Evolutionary conservation across 2,888 invertebrate genomes (phyloP), one percentile per base, ranked within the genome.

Genomic region (Hesperia comma): DNA sequence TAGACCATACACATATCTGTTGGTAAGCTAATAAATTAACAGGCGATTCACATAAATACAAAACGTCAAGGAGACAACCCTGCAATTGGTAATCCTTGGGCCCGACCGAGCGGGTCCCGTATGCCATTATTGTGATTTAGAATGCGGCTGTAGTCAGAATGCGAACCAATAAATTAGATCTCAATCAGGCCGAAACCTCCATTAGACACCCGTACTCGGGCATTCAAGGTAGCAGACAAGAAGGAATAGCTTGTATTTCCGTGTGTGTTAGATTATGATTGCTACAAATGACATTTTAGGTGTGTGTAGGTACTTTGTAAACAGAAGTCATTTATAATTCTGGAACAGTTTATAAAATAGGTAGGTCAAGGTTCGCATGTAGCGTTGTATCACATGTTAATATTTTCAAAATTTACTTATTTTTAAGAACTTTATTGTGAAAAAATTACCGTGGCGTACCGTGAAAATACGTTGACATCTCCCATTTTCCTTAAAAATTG

Each of bases 121-220:
- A 75, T 73, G 74, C 75, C 74, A 75, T 76, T 76, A 76, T 75
- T 73, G 74, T 76, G 76, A 76, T 76, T 75, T 75, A 76, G 74
- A 74, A 74, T 71, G 73, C 70, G 71, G 73, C 70, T 69, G 70
- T 72, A 74, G 69, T 68, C 85, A 85, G 87, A 88, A 88, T 86
- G 86, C 79, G 84, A 82, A 82, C 85, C 87, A 84, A 85, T 91
- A 91, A 90, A 90, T 91, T 89, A 85, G 90, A 91, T 91, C 88
- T 86, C 90, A 90, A 91, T 91, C 90, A 89, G 86, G 74, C 75
- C 81, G 82, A 82, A 83, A 84, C 88, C 84, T 82, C 82, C 81
- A 87, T 90, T 88, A 86, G 85, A 88, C 85, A 49, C 43, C 15
- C 21, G 56, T 26, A 49, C 63, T 63, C 63, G 46, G 21, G 56